A percentile compares a stretch with the other conserved stretches of the same genome.
Conservation (phyloP, 2,888 invertebrate genomes). For the Rambutsinella grinnellia region DNA sequence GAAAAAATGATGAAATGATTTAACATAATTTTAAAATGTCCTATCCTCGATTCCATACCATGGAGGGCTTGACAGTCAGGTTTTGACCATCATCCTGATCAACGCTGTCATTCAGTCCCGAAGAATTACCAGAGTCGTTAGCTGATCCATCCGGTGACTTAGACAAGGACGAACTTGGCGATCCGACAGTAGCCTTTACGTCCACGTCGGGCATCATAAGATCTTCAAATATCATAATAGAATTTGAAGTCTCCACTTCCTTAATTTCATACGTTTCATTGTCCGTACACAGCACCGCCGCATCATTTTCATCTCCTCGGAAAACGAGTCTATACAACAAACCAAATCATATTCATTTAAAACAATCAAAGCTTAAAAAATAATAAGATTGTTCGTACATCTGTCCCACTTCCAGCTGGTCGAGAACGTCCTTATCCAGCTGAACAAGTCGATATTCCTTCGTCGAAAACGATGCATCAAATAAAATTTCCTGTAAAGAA, state of each 20-base stretch:
- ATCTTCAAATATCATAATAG: conserved; percentile 80
- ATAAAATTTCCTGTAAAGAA: conserved; percentile 71
- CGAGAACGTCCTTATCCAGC: conserved; percentile 78
- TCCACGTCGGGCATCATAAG: conserved; percentile 69
- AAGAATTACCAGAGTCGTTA: conserved; percentile 21
- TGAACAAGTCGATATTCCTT: conserved; percentile 78
- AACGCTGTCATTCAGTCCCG: conserved; percentile 10
- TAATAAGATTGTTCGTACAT: too few species aligned
- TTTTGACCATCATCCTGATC: conserved; percentile 21
- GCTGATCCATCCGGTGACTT: conserved; percentile 34
- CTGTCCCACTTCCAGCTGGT: conserved; percentile 78
- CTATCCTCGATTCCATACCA: too few species aligned
- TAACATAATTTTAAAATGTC: too few species aligned
- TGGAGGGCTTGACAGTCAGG: too few species aligned
- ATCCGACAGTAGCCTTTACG: conserved; percentile 28
- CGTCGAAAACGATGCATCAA: conserved; percentile 72
- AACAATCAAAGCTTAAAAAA: too few species aligned
- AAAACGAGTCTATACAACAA: conserved; percentile 72
- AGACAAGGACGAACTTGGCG: conserved; percentile 31
- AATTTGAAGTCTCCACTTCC: conserved; percentile 92
- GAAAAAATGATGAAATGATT: conserved; percentile 34
- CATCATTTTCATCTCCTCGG: conserved; percentile 79
- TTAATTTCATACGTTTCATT: conserved; percentile 86
- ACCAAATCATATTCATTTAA: too few species aligned
- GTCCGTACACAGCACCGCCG: conserved; percentile 85